These are phyloP conservation scores for Gasterosteus aculeatus DNA, from an alignment of 2,113 vertebrate genomes.

Conservation along the genomic window DNA sequence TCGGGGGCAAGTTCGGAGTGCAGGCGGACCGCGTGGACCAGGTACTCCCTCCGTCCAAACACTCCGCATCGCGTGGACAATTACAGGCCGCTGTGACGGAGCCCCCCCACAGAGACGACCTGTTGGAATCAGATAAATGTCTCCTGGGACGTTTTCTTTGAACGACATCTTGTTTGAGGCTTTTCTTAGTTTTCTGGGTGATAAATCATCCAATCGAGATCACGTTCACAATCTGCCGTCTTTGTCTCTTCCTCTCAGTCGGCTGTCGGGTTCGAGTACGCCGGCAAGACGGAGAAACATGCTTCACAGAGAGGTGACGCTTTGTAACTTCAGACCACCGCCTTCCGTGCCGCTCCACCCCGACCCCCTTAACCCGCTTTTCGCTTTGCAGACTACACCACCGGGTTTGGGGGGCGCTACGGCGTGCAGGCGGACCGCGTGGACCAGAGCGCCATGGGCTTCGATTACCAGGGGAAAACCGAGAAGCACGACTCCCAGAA, in stretches of 20 bases:
- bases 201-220: too few relatives aligned
- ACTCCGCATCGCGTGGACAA: too few relatives aligned
- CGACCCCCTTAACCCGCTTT: slow-evolving; percentile 57
- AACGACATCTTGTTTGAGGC: too few relatives aligned
- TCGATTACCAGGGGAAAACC: slow-evolving; percentile 93
- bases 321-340: too few relatives aligned
- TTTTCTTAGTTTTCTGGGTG: too few relatives aligned
- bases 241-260: slow-evolving; percentile 84
- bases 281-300: slow-evolving; percentile 95
- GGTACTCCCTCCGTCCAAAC: slow-evolving; percentile 77
- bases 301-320: slow-evolving; percentile 94
- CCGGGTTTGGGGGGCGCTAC: slow-evolving; percentile 81
- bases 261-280: slow-evolving; percentile 95
- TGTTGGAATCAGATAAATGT: too few relatives aligned
- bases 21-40: slow-evolving; percentile 93
- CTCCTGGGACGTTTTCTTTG: too few relatives aligned
- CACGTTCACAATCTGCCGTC: too few relatives aligned
- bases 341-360: slow-evolving; percentile 27
- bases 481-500: slow-evolving; percentile 97
- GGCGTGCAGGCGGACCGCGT: slow-evolving; percentile 85
- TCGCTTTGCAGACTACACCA: slow-evolving; percentile 80
- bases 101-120: too few relatives aligned
- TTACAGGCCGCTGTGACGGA: too few relatives aligned
- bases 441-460: slow-evolving; percentile 93
- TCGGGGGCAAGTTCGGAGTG: slow-evolving; percentile 95